Evolutionary conservation across 1,140 invertebrate species (phyloP), one percentile per base, ranked within the genome.

Genomic region (Druon quercuslanigerum): DNA sequence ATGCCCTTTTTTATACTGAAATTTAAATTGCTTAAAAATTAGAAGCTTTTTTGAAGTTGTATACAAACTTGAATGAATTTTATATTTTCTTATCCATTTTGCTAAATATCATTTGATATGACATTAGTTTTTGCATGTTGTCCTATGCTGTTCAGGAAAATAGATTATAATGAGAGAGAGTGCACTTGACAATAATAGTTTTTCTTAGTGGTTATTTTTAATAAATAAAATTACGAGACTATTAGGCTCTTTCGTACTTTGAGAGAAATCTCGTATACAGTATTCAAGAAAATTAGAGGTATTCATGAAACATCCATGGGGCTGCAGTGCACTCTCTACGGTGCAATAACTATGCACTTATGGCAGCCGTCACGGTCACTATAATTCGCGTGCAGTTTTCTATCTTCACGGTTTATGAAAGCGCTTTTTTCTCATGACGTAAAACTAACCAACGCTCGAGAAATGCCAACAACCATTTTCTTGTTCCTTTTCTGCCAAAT

Each of bases 381-480:
- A 66, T 66, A 66, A 66, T 66, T 66, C 33, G 25, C n/a, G 60
- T 66, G 60, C 60, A 33, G 25, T 66, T 66, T 66, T 66, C 60
- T 66, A 66, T 33, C 60, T 46, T 66, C 25, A 66, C n/a, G 60
- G 25, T 66, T 66, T 66, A 66, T 66, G 25, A 66, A 66, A 66
- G 60, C 60, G 33, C 60, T 66, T 66, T 16, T 66, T 66, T 66
- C 60, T 46, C 60, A 66, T 46, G 60, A n/a, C 60, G 60, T 20
- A 40, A 46, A 46, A 46, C 40, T 46, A 46, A 9, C 40, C 8
- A 2, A 9, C 8, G 6, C 40, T 46, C 40, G 40, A 46, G 40
- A 46, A 66, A 66, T 66, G 60, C 60, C 60, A 66, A 66, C 60
- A 66, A 40, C 16, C 60, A 7, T 66, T 8, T 40, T 40, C 25